phyloP scores from a whole-genome alignment of 1,140 invertebrate genomes.

The Hypothenemus hampei region DNA sequence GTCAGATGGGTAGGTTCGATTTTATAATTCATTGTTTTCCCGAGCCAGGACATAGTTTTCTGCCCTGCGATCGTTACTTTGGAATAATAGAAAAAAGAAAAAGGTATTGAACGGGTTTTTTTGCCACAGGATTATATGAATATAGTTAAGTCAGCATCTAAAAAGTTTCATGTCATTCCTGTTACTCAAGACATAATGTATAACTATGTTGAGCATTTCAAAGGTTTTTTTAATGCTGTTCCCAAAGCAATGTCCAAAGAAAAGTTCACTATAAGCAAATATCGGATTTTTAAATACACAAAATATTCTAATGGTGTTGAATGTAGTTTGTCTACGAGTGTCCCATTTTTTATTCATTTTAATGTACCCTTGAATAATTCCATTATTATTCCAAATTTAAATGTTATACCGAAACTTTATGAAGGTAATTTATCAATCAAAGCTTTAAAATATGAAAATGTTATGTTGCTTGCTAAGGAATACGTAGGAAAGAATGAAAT shows the following conservation, averaged over 20 bases:
- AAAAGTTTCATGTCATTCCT: conserved; percentile 18
- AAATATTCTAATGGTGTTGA: conserved; percentile 14
- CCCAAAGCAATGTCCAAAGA: conserved; percentile 5
- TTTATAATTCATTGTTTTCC: conserved; percentile 18
- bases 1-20: too few species aligned
- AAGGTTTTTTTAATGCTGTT: conserved; percentile 4
- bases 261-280: neutral
- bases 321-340: conserved; percentile 8
- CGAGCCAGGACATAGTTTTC: conserved; percentile 14
- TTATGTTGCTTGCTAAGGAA: conserved; percentile 19
- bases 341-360: conserved; percentile 3
- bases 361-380: neutral
- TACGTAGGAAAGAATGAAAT: conserved; percentile 20
- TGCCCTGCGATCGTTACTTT: conserved; percentile 10
- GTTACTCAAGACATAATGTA: conserved; percentile 11
- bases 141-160: too few species aligned
- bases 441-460: conserved; percentile 21
- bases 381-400: conserved; percentile 9
- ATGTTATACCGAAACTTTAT: neutral
- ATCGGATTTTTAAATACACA: conserved; percentile 16
- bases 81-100: conserved; percentile 17
- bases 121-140: conserved; percentile 13
- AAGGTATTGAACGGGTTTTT: conserved; percentile 6
- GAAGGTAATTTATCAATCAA: conserved; percentile 3
- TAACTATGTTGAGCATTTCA: conserved; percentile 14